Evolutionary conservation across 2,113 vertebrate species (phyloP).

Genomic region (Aphelocoma coerulescens): DNA sequence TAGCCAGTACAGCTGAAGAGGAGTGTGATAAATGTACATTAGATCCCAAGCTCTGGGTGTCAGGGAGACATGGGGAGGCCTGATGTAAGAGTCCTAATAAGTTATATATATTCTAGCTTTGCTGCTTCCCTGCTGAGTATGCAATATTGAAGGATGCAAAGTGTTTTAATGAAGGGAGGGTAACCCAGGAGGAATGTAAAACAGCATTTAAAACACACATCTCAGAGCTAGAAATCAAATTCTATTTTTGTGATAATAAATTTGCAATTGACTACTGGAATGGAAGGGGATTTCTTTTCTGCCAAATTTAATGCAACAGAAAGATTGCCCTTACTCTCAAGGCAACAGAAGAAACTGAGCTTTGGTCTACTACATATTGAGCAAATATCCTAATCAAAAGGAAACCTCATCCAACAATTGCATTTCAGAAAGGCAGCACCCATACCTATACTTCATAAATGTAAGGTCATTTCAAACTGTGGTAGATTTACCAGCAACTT

Average conservation of each 20-base stretch:
- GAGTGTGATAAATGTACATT: background rate
- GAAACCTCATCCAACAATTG: background rate
- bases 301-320: background rate
- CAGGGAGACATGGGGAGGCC: background rate
- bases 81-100: background rate
- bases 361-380: background rate
- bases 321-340: background rate
- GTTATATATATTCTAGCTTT: background rate
- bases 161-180: background rate
- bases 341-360: background rate
- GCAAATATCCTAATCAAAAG: background rate
- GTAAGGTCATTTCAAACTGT: background rate
- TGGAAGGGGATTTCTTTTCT: background rate
- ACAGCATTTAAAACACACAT: background rate
- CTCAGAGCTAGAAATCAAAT: background rate
- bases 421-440: background rate
- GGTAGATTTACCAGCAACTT: background rate
- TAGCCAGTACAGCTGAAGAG: background rate
- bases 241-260: background rate
- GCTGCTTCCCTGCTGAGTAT: background rate
- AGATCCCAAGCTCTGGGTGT: background rate
- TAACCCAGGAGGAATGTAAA: background rate
- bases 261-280: background rate
- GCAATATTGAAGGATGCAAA: background rate
- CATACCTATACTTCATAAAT: background rate